phyloP scores from a whole-genome alignment of 2,113 vertebrate species.

The Cebus imitator region DNA sequence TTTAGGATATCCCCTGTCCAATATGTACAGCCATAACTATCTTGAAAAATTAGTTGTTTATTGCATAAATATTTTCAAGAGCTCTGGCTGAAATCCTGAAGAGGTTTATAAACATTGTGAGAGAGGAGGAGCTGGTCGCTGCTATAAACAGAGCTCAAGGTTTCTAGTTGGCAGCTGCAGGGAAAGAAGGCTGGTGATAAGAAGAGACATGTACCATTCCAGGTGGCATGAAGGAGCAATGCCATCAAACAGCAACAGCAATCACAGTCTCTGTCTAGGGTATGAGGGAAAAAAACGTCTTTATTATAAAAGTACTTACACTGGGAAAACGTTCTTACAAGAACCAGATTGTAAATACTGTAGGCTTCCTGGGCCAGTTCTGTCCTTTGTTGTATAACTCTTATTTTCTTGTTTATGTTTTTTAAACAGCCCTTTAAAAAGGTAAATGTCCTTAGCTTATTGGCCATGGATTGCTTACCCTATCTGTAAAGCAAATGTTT shows the following conservation, averaged over 20 bases:
- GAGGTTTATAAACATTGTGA: slow-evolving; percentile 18
- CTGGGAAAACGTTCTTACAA: background rate
- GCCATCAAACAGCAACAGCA: background rate
- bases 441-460: background rate
- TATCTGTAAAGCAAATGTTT: background rate
- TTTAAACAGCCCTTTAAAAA: background rate
- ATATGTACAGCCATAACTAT: slow-evolving; percentile 67
- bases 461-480: background rate
- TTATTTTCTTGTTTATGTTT: background rate
- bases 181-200: background rate
- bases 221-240: background rate
- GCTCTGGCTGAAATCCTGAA: slow-evolving; percentile 36
- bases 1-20: slow-evolving; percentile 62
- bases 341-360: background rate
- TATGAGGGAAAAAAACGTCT: background rate
- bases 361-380: background rate
- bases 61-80: slow-evolving; percentile 71
- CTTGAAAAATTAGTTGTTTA: slow-evolving; percentile 75
- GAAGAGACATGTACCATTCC: background rate
- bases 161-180: background rate
- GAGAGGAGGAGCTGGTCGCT: background rate
- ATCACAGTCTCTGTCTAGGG: background rate
- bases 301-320: background rate
- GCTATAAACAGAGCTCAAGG: background rate
- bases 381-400: background rate